Evolutionary conservation across 2,797 vertebrate genomes (phyloP).

Genomic region (Enteromius thamalakanensis): DNA sequence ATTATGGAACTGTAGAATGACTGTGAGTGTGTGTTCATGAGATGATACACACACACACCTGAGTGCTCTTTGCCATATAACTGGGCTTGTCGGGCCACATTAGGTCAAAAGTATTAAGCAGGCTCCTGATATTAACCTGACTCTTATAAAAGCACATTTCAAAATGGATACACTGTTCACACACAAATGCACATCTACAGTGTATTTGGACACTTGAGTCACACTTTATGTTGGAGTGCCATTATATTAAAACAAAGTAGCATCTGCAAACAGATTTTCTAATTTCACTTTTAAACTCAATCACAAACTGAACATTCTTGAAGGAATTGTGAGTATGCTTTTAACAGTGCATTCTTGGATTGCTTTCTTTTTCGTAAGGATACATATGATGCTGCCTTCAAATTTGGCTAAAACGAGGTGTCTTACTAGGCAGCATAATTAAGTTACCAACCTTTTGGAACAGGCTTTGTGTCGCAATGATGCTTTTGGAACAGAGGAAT

Average conservation of each 20-base stretch:
- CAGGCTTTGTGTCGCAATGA: not conserved
- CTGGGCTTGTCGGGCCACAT: constrained; percentile 26
- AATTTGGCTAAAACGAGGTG: not conserved
- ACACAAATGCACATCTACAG: constrained; percentile 16
- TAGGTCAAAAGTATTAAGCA: constrained; percentile 30
- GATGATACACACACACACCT: constrained; percentile 35
- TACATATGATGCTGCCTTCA: not conserved
- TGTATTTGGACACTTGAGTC: not conserved
- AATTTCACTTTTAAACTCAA: not conserved
- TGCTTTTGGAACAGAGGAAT: not conserved
- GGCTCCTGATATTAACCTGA: constrained; percentile 49
- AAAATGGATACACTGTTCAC: not conserved
- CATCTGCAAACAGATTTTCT: not conserved
- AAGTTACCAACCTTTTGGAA: constrained; percentile 9
- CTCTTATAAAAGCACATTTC: constrained; percentile 13
- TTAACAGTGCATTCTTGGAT: not conserved
- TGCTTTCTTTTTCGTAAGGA: not conserved
- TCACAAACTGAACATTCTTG: not conserved
- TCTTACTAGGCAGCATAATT: constrained; percentile 4
- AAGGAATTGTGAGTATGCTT: not conserved
- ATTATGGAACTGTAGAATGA: constrained; percentile 54
- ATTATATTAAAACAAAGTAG: not conserved
- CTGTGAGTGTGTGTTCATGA: constrained; percentile 29
- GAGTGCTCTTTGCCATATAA: constrained; percentile 23
- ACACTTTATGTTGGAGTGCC: not conserved